Base-by-base conservation (phyloP, 2,113 vertebrate genomes). In the Craseonycteris thonglongyai region DNA sequence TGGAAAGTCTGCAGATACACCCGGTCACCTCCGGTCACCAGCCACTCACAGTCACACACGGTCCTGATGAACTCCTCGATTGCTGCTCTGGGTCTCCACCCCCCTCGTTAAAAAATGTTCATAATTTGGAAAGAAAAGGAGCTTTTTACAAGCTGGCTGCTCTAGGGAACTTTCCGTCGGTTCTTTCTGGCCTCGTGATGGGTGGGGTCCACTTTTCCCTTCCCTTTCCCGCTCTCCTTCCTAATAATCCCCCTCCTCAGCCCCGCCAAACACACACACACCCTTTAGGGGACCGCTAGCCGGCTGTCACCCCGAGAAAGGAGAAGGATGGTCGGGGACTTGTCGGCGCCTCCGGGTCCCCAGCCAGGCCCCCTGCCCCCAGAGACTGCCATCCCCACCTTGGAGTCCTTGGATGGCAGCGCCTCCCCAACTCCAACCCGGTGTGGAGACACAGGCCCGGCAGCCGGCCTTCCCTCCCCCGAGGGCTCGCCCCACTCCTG, bases 81-180 rank as follows among this genome's bases (percentile, higher is more conserved):
- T 21, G 51, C 78, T 38, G 81, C 69, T 88, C 80, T 88, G 85
- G 78, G 24, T 72, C n/a, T 69, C 28, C 58, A 2, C 6, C 45
- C 59, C 65, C n/a, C 40, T 16, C 75, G 95, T 93, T 88, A 88
- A 93, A 82, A 97, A 96, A 96, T 95, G 90, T 95, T 97, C 96
- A 95, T 97, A 96, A 97, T 97, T 97, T 97, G 96, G 97, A 97
- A 97, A 97, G 96, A 97, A 97, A 97, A 96, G 92, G 93, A 96
- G 78, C 95, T 88, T 97, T 97, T 97, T 97, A 97, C 95, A 97
- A 97, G 97, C 95, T 97, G 97, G 97, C 97, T 51, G 96, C 95
- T 97, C 95, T 92, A 82, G 97, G 91, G 97, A 97, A 97, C 96
- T 97, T 97, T 97, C 97, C 96, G 94, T 94, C 95, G 82, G 95